These are phyloP conservation scores for Hemitrygon akajei DNA, from an alignment of 2,797 vertebrate genomes.

Conservation along the genomic window DNA sequence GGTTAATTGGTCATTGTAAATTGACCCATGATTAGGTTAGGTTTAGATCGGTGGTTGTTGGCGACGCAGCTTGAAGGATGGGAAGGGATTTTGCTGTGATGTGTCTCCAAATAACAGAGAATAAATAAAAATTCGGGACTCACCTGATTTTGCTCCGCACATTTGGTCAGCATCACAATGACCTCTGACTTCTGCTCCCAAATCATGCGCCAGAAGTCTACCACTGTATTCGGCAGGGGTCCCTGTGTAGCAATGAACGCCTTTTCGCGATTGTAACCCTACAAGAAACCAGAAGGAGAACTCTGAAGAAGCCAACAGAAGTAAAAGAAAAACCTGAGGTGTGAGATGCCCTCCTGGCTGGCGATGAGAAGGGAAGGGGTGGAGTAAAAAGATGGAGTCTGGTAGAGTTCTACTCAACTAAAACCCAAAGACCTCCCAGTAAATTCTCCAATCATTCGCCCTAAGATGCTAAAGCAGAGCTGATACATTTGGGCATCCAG, in stretches of 20 bases:
- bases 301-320: no score
- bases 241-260: conserved; percentile 39
- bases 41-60: no score
- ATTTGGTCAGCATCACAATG: conserved; percentile 38
- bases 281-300: background rate
- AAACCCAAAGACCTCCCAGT: background rate
- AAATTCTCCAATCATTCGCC: no score
- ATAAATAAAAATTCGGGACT: background rate
- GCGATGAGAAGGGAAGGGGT: background rate
- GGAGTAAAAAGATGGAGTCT: no score
- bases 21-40: no score
- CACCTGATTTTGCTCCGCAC: conserved; percentile 31
- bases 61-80: no score
- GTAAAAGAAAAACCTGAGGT: background rate
- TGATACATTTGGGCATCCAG: no score
- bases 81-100: no score
- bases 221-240: conserved; percentile 1
- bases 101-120: no score
- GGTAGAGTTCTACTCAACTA: background rate
- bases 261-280: background rate
- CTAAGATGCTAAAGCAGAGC: background rate
- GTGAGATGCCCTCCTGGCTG: background rate
- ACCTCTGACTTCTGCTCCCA: conserved; percentile 28
- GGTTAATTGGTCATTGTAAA: no score
- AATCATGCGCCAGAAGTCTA: conserved; percentile 38